Evolutionary conservation across 2,888 invertebrate species (phyloP), one percentile per base, ranked within the genome.

Genomic region (Automeris io): DNA sequence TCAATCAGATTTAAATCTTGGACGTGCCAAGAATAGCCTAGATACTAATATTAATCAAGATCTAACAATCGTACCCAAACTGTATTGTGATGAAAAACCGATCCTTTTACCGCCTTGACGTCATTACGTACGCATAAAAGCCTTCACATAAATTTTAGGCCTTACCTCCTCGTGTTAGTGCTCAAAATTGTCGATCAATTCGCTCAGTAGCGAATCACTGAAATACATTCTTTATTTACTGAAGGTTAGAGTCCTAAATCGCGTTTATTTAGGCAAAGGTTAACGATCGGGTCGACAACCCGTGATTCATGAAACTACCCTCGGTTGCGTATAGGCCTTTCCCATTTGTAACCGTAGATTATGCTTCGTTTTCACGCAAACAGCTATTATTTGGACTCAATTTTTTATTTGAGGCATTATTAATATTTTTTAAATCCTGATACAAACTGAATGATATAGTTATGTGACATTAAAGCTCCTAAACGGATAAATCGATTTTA

Each of bases 301-400:
- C 58, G 68, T 69, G 70, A 73, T 69, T 77, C 72, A 72, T 57
- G 54, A 61, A 73, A 70, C 72, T 68, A 71, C 70, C 72, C 73
- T 51, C 57, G 40, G 57, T 68, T 61, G 62, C 49, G 53, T 57
- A 47, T 55, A 65, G 67, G 67, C 61, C 55, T 68, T 59, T 54
- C 62, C 64, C 62, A 62, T 62, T 69, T 65, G 63, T 63, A 63
- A 61, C 57, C 37, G 47, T 33, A 41, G 16, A 31, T 40, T 60
- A 52, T 60, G 56, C 57, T 54, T 53, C 57, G 42, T 56, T 53
- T 57, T 57, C 53, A 47, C 54, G 53, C 52, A 49, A 57, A 48
- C 51, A 47, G 45, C 47, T 51, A 22, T n/a, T 29, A 16, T 29
- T 29, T 5, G n/a, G 16, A n/a, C 16, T 29, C 16, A 16, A 29